Base-by-base conservation (phyloP, 2,888 invertebrate species). In the Lithophane ornitopus region DNA sequence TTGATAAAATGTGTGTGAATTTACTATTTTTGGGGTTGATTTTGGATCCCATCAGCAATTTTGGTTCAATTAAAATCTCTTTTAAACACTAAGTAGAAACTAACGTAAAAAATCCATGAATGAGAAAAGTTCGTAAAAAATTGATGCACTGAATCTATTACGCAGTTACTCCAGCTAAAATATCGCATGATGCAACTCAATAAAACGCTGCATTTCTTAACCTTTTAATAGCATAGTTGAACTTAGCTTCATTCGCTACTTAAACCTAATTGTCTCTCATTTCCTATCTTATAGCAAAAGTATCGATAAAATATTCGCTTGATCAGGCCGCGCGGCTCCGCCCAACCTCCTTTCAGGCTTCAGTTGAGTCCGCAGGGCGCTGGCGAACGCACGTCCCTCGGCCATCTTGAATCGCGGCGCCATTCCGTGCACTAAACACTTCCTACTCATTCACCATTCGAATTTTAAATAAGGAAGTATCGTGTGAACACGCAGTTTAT, bases 261-360 rank as follows among this genome's bases (percentile, higher is more conserved):
- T 66, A 68, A 39, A 73, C 22, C 52, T 78, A 78, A 86, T 83
- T 81, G 86, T 84, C 82, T 87, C 75, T 88, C 81, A 87, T 86
- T 87, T 88, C 87, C 88, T 86, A 82, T 88, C 86, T 88, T 84
- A 87, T 80, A 85, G 76, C 78, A 74, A 78, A 81, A 86, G 83
- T 88, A 88, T 88, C 89, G 88, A 88, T 88, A 88, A 88, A 88
- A 88, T 88, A 88, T 82, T 86, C 77, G 84, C 80, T 81, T 80
- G 84, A 84, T 85, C 85, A 76, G 83, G 80, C 81, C 81, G 19
- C 80, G 19, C 84, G 88, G 76, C 91, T 88, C 93, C 93, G 88
- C 94, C 94, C 93, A 91, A 89, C 91, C 54, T 76, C 91, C 91
- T 92, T 92, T 92, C 93, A 93, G 91, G 89, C 93, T 92, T 93